A percentile compares a stretch with the other conserved stretches of the same genome.
These are phyloP conservation scores for Pandion haliaetus DNA, from an alignment of 2,113 vertebrate genomes.

Conservation along the genomic window DNA sequence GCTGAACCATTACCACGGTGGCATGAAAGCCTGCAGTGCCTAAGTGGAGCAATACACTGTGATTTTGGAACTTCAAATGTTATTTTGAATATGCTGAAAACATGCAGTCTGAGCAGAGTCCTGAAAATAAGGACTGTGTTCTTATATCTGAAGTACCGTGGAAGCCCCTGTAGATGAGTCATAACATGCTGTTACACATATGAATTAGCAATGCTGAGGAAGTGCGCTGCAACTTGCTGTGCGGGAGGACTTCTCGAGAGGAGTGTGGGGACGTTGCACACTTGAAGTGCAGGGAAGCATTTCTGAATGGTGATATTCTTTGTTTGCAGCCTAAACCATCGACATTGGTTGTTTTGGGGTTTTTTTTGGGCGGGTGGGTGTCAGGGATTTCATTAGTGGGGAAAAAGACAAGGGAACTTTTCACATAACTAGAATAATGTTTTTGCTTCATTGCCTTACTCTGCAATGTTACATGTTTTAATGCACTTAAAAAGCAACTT, in stretches of 20 bases:
- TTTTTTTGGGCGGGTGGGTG: background rate
- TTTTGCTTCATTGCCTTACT: background rate
- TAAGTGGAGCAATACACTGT: background rate
- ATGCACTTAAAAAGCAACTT: background rate
- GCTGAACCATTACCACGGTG: background rate
- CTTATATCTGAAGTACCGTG: background rate
- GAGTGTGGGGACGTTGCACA: rapidly evolving
- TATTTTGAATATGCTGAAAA: background rate
- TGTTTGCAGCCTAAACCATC: background rate
- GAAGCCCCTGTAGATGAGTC: background rate
- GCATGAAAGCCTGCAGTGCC: background rate
- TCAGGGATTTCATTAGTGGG: background rate
- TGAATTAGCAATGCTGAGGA: background rate
- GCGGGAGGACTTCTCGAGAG: background rate
- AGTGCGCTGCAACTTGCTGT: background rate
- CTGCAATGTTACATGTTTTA: background rate
- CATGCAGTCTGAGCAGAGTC: rapidly evolving
- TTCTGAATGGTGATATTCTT: background rate
- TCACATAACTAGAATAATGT: background rate
- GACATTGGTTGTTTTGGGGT: too few species aligned
- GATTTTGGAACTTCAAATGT: background rate
- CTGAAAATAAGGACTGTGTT: background rate
- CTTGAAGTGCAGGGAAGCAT: background rate
- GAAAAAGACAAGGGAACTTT: background rate
- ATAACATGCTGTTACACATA: background rate